Evolutionary conservation across 2,888 invertebrate species (phyloP), one percentile per base, ranked within the genome.

Genomic region (Odontocerum albicorne): DNA sequence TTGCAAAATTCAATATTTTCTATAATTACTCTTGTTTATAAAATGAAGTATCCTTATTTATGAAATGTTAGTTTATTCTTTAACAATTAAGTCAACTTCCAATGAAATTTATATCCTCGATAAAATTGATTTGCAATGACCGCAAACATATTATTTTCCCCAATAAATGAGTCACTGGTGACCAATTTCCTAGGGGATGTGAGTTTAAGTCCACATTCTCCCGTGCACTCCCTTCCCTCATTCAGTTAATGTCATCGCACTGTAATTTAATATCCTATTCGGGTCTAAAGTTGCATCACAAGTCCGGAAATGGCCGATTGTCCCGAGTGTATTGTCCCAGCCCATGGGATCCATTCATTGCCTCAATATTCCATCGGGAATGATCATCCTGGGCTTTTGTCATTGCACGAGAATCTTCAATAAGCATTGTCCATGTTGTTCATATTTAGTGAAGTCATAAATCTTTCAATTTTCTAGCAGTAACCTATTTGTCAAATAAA

Each of bases 251-350:
- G 46, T 20, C 21, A 35, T 19, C 12, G 36, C 20, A 10, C 33
- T 17, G 46, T 36, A 46, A 46, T 46, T 46, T 10, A 46, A 46
- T 46, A 46, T 33, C 36, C 46, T 12, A 21, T 10, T 42, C 22
- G 12, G 35, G 39, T 39, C 35, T 36, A 46, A 21, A 22, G 46
- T 36, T 46, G 35, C 33, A 15, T 36, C 27, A 36, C n/a, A 21
- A 15, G n/a, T 40, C 17, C 50, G 50, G 43, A 51, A 36, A 19
- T 15, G 33, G 35, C 22, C 43, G 20, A 38, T 51, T 51, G 50
- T 51, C 35, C 43, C 17, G 15, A 17, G 6, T 10, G 21, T 8
- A 22, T 27, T 42, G 42, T 27, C 1, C 19, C 39, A 42, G 17
- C 27, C 27, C 22, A 8, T 42, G 27, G 42, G 22, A 22, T 42